A percentile compares a stretch with the other conserved stretches of the same genome.
phyloP scores from a whole-genome alignment of 1,140 invertebrate genomes.

The Drosophila sechellia region DNA sequence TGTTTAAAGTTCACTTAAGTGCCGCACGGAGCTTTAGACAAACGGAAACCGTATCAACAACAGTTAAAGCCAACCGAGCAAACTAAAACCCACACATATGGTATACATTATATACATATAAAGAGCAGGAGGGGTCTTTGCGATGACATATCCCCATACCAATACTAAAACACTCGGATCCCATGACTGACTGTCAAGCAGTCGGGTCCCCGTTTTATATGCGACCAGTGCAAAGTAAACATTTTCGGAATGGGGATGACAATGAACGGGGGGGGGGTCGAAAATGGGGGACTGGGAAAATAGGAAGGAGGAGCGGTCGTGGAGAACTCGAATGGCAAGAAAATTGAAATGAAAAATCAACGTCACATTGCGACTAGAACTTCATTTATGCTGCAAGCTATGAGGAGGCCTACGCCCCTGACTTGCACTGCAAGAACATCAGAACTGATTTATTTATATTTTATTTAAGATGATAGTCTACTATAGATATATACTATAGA shows the following conservation, averaged over 20 bases:
- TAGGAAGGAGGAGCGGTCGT: constrained; percentile 5
- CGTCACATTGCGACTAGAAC: constrained; percentile 51
- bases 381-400: constrained; percentile 33
- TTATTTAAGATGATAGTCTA: too few relatives aligned
- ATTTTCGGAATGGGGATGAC: constrained; percentile 49
- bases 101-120: neutral
- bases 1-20: constrained; percentile 85
- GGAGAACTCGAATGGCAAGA: constrained; percentile 47
- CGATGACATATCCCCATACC: constrained; percentile 42
- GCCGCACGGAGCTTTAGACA: constrained; percentile 82
- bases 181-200: constrained; percentile 64
- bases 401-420: constrained; percentile 9
- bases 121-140: constrained; percentile 2
- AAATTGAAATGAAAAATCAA: constrained; percentile 78
- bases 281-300: constrained; percentile 18
- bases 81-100: constrained; percentile 56
- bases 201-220: constrained; percentile 67
- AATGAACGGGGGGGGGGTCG: constrained; percentile 6
- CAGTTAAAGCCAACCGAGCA: constrained; percentile 73
- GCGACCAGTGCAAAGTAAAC: constrained; percentile 74
- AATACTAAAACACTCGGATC: constrained; percentile 31
- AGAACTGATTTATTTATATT: too few relatives aligned
- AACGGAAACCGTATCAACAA: constrained; percentile 81
- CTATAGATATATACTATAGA: too few relatives aligned
- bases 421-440: neutral